Base-by-base conservation (phyloP, 1,140 invertebrate species). In the Polyergus mexicanus region DNA sequence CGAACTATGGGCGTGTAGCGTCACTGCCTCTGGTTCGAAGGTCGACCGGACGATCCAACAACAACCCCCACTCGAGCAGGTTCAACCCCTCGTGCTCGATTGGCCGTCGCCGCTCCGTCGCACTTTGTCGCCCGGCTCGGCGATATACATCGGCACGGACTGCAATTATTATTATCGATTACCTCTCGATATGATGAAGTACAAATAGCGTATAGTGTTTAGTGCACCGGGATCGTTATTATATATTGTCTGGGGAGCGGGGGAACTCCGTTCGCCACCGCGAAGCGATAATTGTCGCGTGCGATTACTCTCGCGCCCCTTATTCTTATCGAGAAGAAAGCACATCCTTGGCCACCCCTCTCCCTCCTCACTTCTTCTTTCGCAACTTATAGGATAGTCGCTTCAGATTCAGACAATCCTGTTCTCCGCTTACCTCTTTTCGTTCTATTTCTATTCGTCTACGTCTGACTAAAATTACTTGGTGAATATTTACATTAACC, bases 91-190 rank as follows among this genome's bases (percentile, higher is more conserved):
- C 38, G 38, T 72, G 78, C 68, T 44, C 54, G 38, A 83, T 83
- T 83, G 78, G 78, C 38, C 32, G 25, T 32, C 13, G 41, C 41
- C 38, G 22, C 69, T 51, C 76, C 81, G 81, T 38, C 56, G 56
- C 13, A 19, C 77, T 69, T 69, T 54, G 77, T 47, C 13, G 22
- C 47, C 16, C 1, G 3, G 16, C 16, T 13, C 47, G 7, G 86
- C 44, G 41, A 68, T 66, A 71, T 80, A 88, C 76, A 47, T 47
- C 44, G 44, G 44, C 56, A 16, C 72, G 32, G 84, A 71, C 87
- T 86, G 85, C 87, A 91, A 92, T 92, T 93, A 92, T 92, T 92
- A 91, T 92, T 93, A 92, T 93, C 90, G 92, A 93, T 93, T 92
- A 88, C 91, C 76, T 87, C 84, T 87, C 84, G 87, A 86, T 89